Conservation (phyloP, 92 coral and sea anemone species). For the Zoanthus sansibaricus region DNA sequence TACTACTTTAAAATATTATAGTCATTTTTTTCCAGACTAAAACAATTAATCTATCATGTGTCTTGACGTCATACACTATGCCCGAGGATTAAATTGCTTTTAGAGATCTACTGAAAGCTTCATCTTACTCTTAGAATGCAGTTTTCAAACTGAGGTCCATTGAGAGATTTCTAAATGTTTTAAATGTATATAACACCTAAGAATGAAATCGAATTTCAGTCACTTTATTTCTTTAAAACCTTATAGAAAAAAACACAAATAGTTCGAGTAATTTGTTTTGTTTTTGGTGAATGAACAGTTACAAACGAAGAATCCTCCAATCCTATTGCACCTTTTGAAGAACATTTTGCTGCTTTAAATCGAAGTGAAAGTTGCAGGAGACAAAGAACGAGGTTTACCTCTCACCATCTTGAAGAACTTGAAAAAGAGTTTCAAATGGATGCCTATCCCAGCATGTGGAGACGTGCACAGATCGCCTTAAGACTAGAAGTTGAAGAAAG, state of each 20-base stretch:
- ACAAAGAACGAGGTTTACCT: conserved; percentile 4
- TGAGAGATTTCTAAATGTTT: no score
- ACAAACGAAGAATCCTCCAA: neutral
- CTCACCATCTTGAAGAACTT: conserved; percentile 26
- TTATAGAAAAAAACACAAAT: neutral
- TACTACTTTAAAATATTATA: no score
- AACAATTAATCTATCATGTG: no score
- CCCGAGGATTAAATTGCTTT: no score
- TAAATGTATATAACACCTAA: no score
- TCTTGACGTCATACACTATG: no score
- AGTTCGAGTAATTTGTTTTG: neutral
- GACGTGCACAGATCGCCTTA: conserved; percentile 18
- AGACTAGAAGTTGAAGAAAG: conserved; percentile 22
- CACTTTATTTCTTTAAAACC: no score
- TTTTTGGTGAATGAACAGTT: neutral
- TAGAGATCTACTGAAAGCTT: no score
- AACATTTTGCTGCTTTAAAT: conserved; percentile 33
- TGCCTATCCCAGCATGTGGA: conserved; percentile 26
- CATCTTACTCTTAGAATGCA: neutral
- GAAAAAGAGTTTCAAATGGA: conserved; percentile 26
- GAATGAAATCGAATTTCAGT: no score
- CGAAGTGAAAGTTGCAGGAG: neutral
- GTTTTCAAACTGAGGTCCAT: no score
- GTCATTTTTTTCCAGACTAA: no score
- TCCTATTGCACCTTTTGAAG: conserved; percentile 22